Evolutionary conservation across 2,113 vertebrate genomes (phyloP), one percentile per base, ranked within the genome.

Genomic region (Pipra filicauda): DNA sequence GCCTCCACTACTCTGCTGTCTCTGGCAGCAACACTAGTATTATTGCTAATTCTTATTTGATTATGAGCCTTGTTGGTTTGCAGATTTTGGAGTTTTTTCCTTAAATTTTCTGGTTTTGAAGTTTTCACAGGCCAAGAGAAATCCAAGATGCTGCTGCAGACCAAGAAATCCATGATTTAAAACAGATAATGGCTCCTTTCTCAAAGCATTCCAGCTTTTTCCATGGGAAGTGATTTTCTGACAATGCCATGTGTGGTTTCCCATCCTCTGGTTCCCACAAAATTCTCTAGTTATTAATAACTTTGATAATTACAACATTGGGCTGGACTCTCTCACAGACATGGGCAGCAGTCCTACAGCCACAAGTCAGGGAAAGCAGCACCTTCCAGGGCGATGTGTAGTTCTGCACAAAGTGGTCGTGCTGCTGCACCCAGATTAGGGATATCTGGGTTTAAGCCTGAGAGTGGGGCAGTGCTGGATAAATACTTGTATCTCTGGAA

Each of bases 61-160:
- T 69, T 78, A 69, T 12, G 3, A 81, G 12, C n/a, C 41, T 67
- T 31, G 44, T 11, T 3, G 3, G 11, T 43, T 83, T 85, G 62
- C 18, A 31, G 5, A 2, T 5, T 28, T 20, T 55, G 3, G 1
- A 5, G 2, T 1, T 3, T 15, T 3, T 15, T 27, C 54, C 64
- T 74, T 57, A 43, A 13, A 58, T 73, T 61, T 80, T 71, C n/a
- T 67, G 31, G 3, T 11, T 84, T 83, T 24, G 20, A 37, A 35
- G 15, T 41, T 89, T 92, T 83, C 44, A 48, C 3, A 3, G 55
- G n/a, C 37, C n/a, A 37, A 21, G 7, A 81, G 27, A 77, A 8
- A 87, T 24, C 24, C 69, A 62, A 66, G 39, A 39, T 31, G 27
- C 11, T 72, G 24, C 52, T 79, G 44, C 71, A 91, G 41, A 48